These are phyloP conservation scores for Heliconius melpomene DNA, from an alignment of 1,140 invertebrate genomes.

Conservation along the genomic window DNA sequence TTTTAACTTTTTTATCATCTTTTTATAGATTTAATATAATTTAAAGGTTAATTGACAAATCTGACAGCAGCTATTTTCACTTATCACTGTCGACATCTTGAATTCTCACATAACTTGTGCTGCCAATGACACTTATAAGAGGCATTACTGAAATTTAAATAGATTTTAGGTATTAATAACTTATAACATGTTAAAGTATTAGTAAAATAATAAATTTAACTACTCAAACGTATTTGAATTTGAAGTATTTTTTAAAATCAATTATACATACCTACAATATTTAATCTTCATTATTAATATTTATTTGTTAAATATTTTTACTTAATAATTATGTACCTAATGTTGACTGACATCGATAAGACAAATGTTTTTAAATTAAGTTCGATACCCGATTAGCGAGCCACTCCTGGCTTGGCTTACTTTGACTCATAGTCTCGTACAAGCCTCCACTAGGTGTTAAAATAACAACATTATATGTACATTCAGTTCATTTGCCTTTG, in stretches of 20 bases:
- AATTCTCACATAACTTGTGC: neutral
- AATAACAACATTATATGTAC: neutral
- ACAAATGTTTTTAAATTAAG: conserved; percentile 34
- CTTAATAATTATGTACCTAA: neutral
- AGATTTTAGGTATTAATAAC: too few relatives aligned
- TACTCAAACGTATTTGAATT: too few relatives aligned
- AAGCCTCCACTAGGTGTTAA: neutral
- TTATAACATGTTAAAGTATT: too few relatives aligned
- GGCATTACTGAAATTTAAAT: neutral
- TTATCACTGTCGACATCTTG: neutral
- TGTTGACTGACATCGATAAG: conserved; percentile 21
- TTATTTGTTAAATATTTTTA: neutral
- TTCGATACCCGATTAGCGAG: conserved; percentile 54
- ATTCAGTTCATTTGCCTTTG: neutral
- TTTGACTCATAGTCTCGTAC: neutral
- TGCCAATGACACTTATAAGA: neutral
- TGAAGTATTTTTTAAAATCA: neutral
- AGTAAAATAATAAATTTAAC: too few relatives aligned
- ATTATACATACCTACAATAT: neutral
- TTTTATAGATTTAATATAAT: neutral
- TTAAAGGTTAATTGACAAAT: neutral
- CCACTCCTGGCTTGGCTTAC: conserved; percentile 38
- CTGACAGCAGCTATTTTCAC: neutral
- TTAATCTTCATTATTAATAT: too few relatives aligned
- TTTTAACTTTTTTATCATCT: neutral